These are phyloP conservation scores for Drosophila helvetica DNA, from an alignment of 2,888 invertebrate species.

Conservation along the genomic window DNA sequence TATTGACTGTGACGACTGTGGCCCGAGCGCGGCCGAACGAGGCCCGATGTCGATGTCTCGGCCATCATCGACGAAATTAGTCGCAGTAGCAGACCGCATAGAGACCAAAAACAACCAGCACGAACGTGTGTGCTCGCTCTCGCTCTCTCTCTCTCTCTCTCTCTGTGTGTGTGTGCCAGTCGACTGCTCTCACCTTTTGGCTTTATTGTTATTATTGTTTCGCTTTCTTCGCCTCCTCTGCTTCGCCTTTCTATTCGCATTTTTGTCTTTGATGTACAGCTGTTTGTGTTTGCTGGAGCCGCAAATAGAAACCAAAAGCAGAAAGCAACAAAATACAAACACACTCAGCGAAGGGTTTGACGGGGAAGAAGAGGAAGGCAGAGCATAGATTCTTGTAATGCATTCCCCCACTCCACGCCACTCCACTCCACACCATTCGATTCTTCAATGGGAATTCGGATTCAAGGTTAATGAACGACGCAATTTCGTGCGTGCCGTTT, in stretches of 20 bases:
- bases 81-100: slow-evolving; percentile 33
- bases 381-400: neutral
- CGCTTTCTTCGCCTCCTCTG: slow-evolving; percentile 25
- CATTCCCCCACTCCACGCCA: too few relatives aligned
- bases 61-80: slow-evolving; percentile 80
- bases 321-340: neutral
- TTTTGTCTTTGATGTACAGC: slow-evolving; percentile 35
- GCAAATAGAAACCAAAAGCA: slow-evolving; percentile 64
- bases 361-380: neutral
- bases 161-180: slow-evolving; percentile 22
- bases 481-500: neutral
- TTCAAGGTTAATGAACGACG: slow-evolving; percentile 43
- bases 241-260: slow-evolving; percentile 9
- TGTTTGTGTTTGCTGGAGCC: slow-evolving; percentile 52
- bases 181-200: slow-evolving; percentile 34
- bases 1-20: slow-evolving; percentile 70
- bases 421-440: slow-evolving; percentile 17
- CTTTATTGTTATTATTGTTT: slow-evolving; percentile 54
- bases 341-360: neutral
- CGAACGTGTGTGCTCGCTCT: slow-evolving; percentile 14
- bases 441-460: slow-evolving; percentile 17
- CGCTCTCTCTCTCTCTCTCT: slow-evolving; percentile 34
- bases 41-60: slow-evolving; percentile 1
- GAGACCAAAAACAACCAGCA: slow-evolving; percentile 30
- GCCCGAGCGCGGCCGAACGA: slow-evolving; percentile 63